These are phyloP conservation scores for Galeruca laticollis DNA, from an alignment of 2,888 invertebrate genomes.

Conservation along the genomic window DNA sequence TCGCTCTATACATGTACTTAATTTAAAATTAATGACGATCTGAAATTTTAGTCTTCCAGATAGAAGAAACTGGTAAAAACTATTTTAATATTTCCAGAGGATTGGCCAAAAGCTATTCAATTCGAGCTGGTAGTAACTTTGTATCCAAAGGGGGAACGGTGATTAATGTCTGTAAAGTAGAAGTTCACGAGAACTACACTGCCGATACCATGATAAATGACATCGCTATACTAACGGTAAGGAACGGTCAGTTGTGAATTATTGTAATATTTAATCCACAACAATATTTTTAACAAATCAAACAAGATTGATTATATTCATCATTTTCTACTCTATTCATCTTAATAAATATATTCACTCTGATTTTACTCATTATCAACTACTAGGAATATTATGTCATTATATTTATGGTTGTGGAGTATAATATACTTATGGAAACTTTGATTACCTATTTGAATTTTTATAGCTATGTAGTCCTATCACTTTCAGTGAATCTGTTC, in stretches of 20 bases:
- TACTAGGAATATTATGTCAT: no score
- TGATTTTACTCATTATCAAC: no score
- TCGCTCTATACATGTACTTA: no score
- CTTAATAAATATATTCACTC: no score
- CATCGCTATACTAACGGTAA: slow-evolving; percentile 45
- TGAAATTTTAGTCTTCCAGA: no score
- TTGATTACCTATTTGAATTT: background rate
- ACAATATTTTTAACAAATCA: no score
- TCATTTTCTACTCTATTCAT: no score
- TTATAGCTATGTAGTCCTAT: slow-evolving; percentile 38
- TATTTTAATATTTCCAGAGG: slow-evolving; percentile 42
- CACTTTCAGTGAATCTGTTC: slow-evolving; percentile 31
- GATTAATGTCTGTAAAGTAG: slow-evolving; percentile 29
- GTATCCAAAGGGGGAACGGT: slow-evolving; percentile 28
- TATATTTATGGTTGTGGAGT: no score
- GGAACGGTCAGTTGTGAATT: background rate
- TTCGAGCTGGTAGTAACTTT: slow-evolving; percentile 41
- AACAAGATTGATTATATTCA: no score
- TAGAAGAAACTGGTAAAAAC: background rate
- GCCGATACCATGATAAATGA: slow-evolving; percentile 42
- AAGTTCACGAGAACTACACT: slow-evolving; percentile 32
- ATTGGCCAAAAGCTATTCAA: slow-evolving; percentile 22
- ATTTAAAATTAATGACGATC: no score
- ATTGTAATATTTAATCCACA: no score
- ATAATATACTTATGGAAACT: no score